phyloP scores from a whole-genome alignment of 2,888 invertebrate genomes.

The Celastrina argiolus region DNA sequence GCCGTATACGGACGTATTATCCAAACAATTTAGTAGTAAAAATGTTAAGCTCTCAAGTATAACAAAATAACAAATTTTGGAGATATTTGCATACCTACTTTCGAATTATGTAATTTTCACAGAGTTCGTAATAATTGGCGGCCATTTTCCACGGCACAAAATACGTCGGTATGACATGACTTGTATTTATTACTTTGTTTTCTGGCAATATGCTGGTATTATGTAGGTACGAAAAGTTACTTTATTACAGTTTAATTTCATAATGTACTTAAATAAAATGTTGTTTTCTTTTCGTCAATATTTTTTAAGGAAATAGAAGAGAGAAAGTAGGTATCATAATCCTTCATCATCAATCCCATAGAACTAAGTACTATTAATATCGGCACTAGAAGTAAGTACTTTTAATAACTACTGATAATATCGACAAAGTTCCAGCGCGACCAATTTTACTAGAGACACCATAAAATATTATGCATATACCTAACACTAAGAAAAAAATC shows the following conservation, averaged over 20 bases:
- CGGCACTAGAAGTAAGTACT: too few species aligned
- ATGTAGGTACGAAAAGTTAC: not conserved
- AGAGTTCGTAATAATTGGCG: not conserved
- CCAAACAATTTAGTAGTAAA: not conserved
- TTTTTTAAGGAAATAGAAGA: too few species aligned
- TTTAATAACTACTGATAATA: too few species aligned
- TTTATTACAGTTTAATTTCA: constrained; percentile 1
- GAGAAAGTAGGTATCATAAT: too few species aligned
- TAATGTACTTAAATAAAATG: not conserved
- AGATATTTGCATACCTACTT: not conserved
- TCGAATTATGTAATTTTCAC: constrained; percentile 5
- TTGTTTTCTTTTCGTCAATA: not conserved
- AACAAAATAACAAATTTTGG: not conserved
- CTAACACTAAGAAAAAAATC: too few species aligned
- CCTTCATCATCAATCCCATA: too few species aligned
- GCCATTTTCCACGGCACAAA: not conserved
- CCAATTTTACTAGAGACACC: too few species aligned
- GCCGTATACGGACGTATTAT: not conserved
- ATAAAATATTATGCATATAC: too few species aligned
- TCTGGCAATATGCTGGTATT: constrained; percentile 8
- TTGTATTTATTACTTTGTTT: constrained; percentile 11
- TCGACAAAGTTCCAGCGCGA: too few species aligned
- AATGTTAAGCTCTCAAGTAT: not conserved
- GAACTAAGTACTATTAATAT: too few species aligned
- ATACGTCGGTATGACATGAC: constrained; percentile 4